Percentiles rank a stretch among this genome's conserved stretches.
Conservation (phyloP, 1,140 invertebrate species). For the Pseudomyrmex gracilis region DNA sequence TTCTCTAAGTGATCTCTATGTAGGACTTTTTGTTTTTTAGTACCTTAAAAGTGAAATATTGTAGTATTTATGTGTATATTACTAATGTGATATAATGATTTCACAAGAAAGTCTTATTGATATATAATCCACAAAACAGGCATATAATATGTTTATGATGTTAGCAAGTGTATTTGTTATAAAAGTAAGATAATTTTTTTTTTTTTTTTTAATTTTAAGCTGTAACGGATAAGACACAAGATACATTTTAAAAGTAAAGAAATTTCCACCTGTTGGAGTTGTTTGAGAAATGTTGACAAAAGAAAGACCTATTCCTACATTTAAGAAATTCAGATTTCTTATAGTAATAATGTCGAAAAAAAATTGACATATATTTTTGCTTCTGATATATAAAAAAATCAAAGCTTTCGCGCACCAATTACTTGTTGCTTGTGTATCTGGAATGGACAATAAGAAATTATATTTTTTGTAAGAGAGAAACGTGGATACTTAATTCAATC, state of each 20-base stretch:
- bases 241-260: constrained; percentile 17
- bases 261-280: constrained; percentile 4
- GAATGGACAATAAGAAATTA: constrained; percentile 69
- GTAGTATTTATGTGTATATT: constrained; percentile 14
- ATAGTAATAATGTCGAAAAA: constrained; percentile 18
- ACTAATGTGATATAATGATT: constrained; percentile 31
- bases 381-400: constrained; percentile 35
- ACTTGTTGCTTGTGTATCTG: constrained; percentile 49
- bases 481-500: constrained; percentile 68
- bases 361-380: constrained; percentile 32
- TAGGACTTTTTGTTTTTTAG: background rate
- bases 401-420: constrained; percentile 34
- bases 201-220: background rate
- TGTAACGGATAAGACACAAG: background rate
- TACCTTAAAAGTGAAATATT: background rate
- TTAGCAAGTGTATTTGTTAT: constrained; percentile 20
- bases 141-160: constrained; percentile 26
- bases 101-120: constrained; percentile 47
- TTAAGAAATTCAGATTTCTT: constrained; percentile 13
- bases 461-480: constrained; percentile 69
- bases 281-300: constrained; percentile 14
- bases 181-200: constrained; percentile 1
- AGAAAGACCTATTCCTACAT: background rate
- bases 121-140: constrained; percentile 22
- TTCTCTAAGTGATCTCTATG: constrained; percentile 32